A percentile compares a stretch with the other conserved stretches of the same genome.
Evolutionary conservation across 2,888 invertebrate genomes (phyloP).

Genomic region (Toxonevra muliebris): DNA sequence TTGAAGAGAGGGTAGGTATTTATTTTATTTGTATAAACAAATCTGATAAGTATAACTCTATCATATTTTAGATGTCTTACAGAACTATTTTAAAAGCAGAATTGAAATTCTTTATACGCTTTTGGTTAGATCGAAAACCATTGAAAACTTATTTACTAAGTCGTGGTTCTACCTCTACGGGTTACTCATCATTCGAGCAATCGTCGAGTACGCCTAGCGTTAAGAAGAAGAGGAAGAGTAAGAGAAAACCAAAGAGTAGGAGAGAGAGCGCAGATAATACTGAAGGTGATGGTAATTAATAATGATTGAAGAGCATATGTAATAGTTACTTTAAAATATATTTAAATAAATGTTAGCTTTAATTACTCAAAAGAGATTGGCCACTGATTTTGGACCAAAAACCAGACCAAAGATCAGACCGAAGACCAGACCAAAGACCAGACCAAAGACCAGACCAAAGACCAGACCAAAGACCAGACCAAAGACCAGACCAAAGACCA

Average conservation of each 20-base stretch:
- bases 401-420: too few relatives aligned
- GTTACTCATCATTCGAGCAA: conserved; percentile 46
- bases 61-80: conserved; percentile 45
- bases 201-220: conserved; percentile 39
- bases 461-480: background rate
- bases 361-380: too few relatives aligned
- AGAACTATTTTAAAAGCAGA: conserved; percentile 50
- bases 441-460: background rate
- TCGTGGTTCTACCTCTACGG: conserved; percentile 49
- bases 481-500: background rate
- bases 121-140: conserved; percentile 53
- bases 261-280: too few relatives aligned
- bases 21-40: background rate
- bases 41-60: too few relatives aligned
- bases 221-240: conserved; percentile 30
- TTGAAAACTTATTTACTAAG: conserved; percentile 45
- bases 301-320: background rate
- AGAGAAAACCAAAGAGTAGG: conserved; percentile 32
- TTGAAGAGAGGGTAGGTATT: conserved; percentile 73
- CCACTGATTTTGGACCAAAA: too few relatives aligned
- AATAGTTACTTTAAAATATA: background rate
- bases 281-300: too few relatives aligned
- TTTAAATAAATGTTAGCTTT: background rate
- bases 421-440: too few relatives aligned
- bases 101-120: conserved; percentile 48